Conservation (phyloP, 2,113 vertebrate species). For the Rhinoderma darwinii region DNA sequence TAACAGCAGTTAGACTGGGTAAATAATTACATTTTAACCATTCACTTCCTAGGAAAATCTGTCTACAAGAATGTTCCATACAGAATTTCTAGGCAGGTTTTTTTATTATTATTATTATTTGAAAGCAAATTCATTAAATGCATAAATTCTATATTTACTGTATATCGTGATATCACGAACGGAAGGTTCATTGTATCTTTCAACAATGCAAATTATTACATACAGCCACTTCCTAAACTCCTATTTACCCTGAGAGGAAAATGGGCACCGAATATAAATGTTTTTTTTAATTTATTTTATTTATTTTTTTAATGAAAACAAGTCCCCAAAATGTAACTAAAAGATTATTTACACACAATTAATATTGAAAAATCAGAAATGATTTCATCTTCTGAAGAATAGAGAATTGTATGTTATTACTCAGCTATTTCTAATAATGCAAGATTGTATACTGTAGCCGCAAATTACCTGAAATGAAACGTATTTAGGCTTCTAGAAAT, state of each 20-base stretch:
- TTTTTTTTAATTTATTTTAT: slow-evolving; percentile 32
- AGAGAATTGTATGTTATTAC: not conserved
- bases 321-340: not conserved
- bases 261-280: slow-evolving; percentile 59
- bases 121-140: not conserved
- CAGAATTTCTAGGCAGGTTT: slow-evolving; percentile 1
- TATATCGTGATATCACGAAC: slow-evolving; percentile 58
- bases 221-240: slow-evolving; percentile 53
- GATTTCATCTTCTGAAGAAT: not conserved
- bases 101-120: not conserved
- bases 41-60: not conserved
- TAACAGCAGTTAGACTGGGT: not conserved
- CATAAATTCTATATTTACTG: slow-evolving; percentile 48
- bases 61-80: not conserved
- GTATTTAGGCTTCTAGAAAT: not conserved
- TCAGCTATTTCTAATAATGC: not conserved
- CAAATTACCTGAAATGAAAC: not conserved
- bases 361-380: not conserved
- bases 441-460: not conserved
- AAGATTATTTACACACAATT: slow-evolving; percentile 18
- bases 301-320: slow-evolving; percentile 13
- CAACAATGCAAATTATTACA: not conserved
- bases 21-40: not conserved
- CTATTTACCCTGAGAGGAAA: slow-evolving; percentile 70
- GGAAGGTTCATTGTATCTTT: slow-evolving; percentile 5